These are phyloP conservation scores for Alligator sinensis DNA, from an alignment of 2,113 vertebrate genomes.

Conservation along the genomic window DNA sequence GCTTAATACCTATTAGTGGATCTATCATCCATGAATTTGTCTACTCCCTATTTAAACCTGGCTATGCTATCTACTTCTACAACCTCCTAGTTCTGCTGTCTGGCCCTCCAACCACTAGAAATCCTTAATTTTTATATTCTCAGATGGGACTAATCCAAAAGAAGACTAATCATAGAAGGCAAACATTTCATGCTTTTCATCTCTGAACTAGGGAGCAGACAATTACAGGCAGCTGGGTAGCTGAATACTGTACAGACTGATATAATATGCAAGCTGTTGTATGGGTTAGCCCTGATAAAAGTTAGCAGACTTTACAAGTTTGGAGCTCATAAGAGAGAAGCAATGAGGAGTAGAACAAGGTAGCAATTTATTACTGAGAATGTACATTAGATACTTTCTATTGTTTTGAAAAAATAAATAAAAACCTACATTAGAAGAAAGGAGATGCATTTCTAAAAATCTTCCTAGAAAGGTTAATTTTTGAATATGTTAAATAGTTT, in stretches of 20 bases:
- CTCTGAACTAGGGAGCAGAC: not conserved
- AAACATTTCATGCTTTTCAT: not conserved
- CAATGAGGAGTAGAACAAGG: not conserved
- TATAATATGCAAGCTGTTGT: not conserved
- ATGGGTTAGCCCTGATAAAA: not conserved
- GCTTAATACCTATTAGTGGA: too few species aligned
- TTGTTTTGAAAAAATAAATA: not conserved
- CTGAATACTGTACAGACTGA: not conserved
- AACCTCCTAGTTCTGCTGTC: too few species aligned
- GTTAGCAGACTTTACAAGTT: not conserved
- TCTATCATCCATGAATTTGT: too few species aligned
- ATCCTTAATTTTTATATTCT: too few species aligned
- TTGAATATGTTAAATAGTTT: not conserved
- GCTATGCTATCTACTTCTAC: too few species aligned
- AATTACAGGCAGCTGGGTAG: fast-evolving
- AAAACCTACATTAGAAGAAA: not conserved
- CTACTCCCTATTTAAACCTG: too few species aligned
- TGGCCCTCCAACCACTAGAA: too few species aligned
- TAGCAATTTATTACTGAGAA: not conserved
- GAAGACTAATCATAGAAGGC: not conserved
- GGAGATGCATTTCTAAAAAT: not conserved
- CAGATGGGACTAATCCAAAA: not conserved
- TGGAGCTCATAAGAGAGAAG: not conserved
- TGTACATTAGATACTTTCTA: too few species aligned
- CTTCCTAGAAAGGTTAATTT: not conserved